phyloP scores from a whole-genome alignment of 2,797 vertebrate species.

The Thripadectes ignobilis region DNA sequence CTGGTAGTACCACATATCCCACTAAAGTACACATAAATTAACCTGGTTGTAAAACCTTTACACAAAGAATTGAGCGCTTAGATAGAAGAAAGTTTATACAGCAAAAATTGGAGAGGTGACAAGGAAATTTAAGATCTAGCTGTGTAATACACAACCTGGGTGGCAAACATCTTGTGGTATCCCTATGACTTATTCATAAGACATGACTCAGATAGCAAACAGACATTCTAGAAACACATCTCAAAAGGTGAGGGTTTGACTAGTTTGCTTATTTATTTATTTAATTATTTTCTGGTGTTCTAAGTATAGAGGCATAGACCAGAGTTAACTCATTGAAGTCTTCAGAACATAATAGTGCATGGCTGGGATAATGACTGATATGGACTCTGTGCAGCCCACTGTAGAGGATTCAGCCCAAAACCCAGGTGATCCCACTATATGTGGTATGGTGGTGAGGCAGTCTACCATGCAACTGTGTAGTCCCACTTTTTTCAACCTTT shows the following conservation, averaged over 20 bases:
- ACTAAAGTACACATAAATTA: background rate
- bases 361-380: background rate
- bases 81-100: background rate
- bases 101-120: background rate
- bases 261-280: background rate
- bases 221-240: background rate
- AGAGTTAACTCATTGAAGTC: background rate
- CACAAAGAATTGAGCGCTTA: background rate
- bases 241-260: background rate
- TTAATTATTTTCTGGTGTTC: background rate
- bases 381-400: no score
- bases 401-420: accelerated
- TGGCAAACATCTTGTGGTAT: background rate
- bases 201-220: background rate
- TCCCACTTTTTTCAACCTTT: accelerated
- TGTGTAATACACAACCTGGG: background rate
- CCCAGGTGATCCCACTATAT: accelerated
- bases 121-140: background rate
- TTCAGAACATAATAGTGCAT: background rate
- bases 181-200: background rate
- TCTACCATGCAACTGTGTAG: background rate
- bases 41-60: background rate
- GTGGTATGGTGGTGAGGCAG: accelerated
- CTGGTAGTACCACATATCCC: background rate
- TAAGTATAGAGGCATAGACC: background rate